A percentile compares a stretch with the other conserved stretches of the same genome.
phyloP scores from a whole-genome alignment of 2,797 vertebrate species.

The Sebastolobus altivelis region DNA sequence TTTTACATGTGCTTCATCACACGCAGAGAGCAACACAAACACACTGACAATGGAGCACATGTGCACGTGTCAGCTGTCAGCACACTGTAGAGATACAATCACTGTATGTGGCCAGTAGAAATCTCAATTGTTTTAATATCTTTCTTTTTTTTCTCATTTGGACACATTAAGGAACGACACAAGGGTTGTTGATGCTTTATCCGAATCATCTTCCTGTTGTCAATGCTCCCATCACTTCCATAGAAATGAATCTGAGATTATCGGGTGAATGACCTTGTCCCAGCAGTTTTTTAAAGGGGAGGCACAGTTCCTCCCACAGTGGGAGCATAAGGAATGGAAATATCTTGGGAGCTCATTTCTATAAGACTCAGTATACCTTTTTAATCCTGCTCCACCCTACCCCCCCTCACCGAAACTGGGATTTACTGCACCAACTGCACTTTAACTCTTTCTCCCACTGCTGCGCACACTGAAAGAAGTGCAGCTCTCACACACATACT shows the following conservation, averaged over 20 bases:
- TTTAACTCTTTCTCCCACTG: slow-evolving; percentile 49
- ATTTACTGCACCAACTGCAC: slow-evolving; percentile 65
- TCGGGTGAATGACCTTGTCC: slow-evolving; percentile 47
- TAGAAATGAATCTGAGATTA: slow-evolving; percentile 18
- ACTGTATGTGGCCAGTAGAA: neutral
- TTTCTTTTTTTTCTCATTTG: neutral
- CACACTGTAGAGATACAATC: slow-evolving; percentile 27
- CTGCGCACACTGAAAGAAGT: slow-evolving; percentile 35
- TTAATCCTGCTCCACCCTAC: slow-evolving; percentile 59
- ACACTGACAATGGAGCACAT: slow-evolving; percentile 30
- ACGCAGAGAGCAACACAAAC: slow-evolving; percentile 59
- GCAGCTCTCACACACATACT: slow-evolving; percentile 6
- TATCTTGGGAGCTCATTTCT: slow-evolving; percentile 55
- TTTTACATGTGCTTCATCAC: slow-evolving; percentile 43
- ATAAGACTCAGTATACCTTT: slow-evolving; percentile 63
- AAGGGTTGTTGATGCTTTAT: neutral
- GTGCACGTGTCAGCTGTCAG: slow-evolving; percentile 56
- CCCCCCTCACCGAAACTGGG: slow-evolving; percentile 54
- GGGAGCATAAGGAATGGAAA: slow-evolving; percentile 49
- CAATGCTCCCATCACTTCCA: slow-evolving; percentile 11
- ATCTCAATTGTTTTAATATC: neutral
- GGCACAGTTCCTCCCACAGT: slow-evolving; percentile 22
- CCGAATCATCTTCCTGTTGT: slow-evolving; percentile 1
- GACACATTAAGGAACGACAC: neutral
- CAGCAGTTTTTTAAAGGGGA: slow-evolving; percentile 15